phyloP scores from a whole-genome alignment of 1,140 invertebrate species.

The Octopus bimaculoides region DNA sequence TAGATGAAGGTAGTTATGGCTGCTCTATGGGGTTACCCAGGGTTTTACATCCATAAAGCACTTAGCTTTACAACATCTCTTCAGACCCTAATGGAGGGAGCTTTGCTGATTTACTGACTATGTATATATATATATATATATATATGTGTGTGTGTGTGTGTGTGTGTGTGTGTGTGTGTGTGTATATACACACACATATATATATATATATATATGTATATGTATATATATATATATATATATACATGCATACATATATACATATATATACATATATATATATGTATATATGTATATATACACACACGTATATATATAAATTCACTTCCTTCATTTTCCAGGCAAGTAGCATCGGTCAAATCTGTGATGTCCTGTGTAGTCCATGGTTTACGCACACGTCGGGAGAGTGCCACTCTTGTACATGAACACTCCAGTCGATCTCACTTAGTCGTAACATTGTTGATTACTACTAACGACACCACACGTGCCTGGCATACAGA shows the following conservation, averaged over 20 bases:
- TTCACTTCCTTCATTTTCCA: conserved; percentile 22
- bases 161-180: too few relatives aligned
- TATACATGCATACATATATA: background rate
- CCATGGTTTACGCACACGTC: conserved; percentile 40
- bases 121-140: too few relatives aligned
- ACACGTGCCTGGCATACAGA: background rate
- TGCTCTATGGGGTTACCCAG: too few relatives aligned
- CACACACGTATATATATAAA: background rate
- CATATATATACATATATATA: background rate
- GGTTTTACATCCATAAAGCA: too few relatives aligned
- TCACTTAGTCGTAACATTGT: conserved; percentile 65
- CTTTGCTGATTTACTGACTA: too few relatives aligned
- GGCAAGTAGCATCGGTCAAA: conserved; percentile 41
- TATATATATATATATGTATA: too few relatives aligned
- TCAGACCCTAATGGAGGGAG: too few relatives aligned
- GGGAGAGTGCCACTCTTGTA: conserved; percentile 48
- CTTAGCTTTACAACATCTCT: too few relatives aligned
- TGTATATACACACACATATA: too few relatives aligned
- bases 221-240: too few relatives aligned
- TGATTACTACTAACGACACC: conserved; percentile 32
- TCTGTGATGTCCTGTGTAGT: conserved; percentile 49
- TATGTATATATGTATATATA: background rate
- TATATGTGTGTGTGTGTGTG: too few relatives aligned
- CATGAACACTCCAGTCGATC: conserved; percentile 60
- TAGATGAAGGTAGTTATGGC: too few relatives aligned